Evolutionary conservation across 2,113 vertebrate genomes (phyloP), one percentile per base, ranked within the genome.

Genomic region (Pavo muticus): DNA sequence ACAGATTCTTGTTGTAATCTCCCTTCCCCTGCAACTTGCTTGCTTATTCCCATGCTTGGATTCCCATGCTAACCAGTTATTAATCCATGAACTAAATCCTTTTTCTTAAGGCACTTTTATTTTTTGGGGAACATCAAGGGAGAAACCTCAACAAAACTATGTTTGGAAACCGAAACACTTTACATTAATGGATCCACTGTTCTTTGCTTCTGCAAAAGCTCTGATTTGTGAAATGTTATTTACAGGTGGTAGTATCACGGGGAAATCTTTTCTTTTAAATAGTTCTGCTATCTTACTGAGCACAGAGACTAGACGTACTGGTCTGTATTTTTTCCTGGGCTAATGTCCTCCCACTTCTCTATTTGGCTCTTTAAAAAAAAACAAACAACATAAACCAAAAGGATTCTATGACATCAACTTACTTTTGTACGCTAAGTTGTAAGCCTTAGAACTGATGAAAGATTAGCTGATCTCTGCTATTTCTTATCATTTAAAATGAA

Each of bases 401-500:
- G 4, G 4, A 47, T 47, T 47, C 45, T 20, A 47, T 47, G 45
- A 54, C 5, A 65, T 21, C 14, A 14, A 21, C 17, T 65, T 69
- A 37, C 40, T 80, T 85, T 73, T 73, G 17, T 70, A 52, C 5
- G 11, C 32, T 79, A 23, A 65, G 9, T 64, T 65, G 39, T 35
- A 87, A 84, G 11, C 19, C 90, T 92, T 75, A 74, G 30, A 93
- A 88, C 21, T 2, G 1, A 45, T 56, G 25, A 74, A 93, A 88
- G 40, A 78, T 78, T 82, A 70, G 23, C 42, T 81, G 54, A 81
- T 76, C 15, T 71, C 39, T 90, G 52, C 17, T 85, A 40, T 88
- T 94, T 77, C 48, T 68, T 86, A 10, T 64, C 3, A 81, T 76
- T 90, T 90, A 45, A 86, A 95, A 91, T n/a, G 11, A 90, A 91